These are phyloP conservation scores for Tetramorium alpestre DNA, from an alignment of 1,140 invertebrate species.

Conservation along the genomic window DNA sequence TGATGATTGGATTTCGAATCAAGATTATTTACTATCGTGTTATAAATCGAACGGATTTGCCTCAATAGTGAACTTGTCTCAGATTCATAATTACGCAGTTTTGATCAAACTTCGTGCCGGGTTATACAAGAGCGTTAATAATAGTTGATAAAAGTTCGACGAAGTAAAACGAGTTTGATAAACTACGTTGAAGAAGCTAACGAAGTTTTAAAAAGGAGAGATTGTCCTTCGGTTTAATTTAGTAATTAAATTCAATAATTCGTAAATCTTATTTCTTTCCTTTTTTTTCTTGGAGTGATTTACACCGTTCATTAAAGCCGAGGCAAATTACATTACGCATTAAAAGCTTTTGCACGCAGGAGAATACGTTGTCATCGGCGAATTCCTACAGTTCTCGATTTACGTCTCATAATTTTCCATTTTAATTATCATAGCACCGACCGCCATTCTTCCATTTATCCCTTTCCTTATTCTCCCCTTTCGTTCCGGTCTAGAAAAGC, in stretches of 20 bases:
- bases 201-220: slow-evolving; percentile 34
- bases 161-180: slow-evolving; percentile 50
- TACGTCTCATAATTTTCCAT: slow-evolving; percentile 53
- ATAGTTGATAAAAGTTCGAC: slow-evolving; percentile 37
- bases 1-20: slow-evolving; percentile 35
- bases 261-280: neutral
- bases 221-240: slow-evolving; percentile 42
- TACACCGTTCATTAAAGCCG: slow-evolving; percentile 35
- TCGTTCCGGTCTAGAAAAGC: slow-evolving; percentile 59
- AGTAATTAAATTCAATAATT: slow-evolving; percentile 52
- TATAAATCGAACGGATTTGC: slow-evolving; percentile 28
- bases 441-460: slow-evolving; percentile 54
- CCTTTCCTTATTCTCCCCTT: slow-evolving; percentile 14
- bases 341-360: slow-evolving; percentile 34
- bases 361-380: slow-evolving; percentile 15
- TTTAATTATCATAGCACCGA: slow-evolving; percentile 60
- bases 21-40: slow-evolving; percentile 51
- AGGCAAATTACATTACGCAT: slow-evolving; percentile 45
- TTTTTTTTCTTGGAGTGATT: neutral
- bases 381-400: slow-evolving; percentile 44
- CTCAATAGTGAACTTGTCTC: neutral
- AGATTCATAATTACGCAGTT: slow-evolving; percentile 22
- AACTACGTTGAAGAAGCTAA: slow-evolving; percentile 44
- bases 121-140: slow-evolving; percentile 43
- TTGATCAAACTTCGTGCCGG: slow-evolving; percentile 9